These are phyloP conservation scores for Cynoglossus semilaevis DNA, from an alignment of 2,113 vertebrate genomes.

Conservation along the genomic window DNA sequence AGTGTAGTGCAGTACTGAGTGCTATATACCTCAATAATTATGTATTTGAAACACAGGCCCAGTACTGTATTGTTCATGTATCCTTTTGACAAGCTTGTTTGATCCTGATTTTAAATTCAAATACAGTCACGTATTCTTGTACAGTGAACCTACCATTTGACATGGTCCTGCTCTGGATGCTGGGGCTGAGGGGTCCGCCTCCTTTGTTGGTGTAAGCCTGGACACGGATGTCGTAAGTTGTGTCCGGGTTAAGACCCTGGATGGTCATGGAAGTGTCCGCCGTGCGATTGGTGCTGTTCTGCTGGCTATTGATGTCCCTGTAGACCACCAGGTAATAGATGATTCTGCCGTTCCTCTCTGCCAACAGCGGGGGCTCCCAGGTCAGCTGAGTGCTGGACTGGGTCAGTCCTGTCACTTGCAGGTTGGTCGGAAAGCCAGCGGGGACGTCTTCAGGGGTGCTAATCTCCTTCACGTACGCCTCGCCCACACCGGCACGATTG, in stretches of 20 bases:
- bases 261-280: conserved; percentile 80
- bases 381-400: conserved; percentile 90
- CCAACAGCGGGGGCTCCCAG: conserved; percentile 89
- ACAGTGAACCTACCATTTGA: conserved; percentile 83
- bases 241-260: conserved; percentile 87
- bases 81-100: not conserved
- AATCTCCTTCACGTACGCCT: conserved; percentile 92
- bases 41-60: conserved; percentile 5
- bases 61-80: not conserved
- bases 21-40: conserved; percentile 9
- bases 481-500: conserved; percentile 90
- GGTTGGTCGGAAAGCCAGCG: conserved; percentile 89
- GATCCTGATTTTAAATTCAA: conserved; percentile 11
- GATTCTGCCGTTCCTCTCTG: conserved; percentile 90
- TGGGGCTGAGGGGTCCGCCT: conserved; percentile 91
- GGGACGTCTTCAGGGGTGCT: conserved; percentile 86
- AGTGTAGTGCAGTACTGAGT: conserved; percentile 32
- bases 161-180: conserved; percentile 98
- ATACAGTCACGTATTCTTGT: conserved; percentile 57
- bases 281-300: conserved; percentile 86
- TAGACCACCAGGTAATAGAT: conserved; percentile 87
- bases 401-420: conserved; percentile 89
- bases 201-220: conserved; percentile 90
- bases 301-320: conserved; percentile 95
- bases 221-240: conserved; percentile 93